Evolutionary conservation across 1,140 invertebrate species (phyloP).

Genomic region (Homalodisca vitripennis): DNA sequence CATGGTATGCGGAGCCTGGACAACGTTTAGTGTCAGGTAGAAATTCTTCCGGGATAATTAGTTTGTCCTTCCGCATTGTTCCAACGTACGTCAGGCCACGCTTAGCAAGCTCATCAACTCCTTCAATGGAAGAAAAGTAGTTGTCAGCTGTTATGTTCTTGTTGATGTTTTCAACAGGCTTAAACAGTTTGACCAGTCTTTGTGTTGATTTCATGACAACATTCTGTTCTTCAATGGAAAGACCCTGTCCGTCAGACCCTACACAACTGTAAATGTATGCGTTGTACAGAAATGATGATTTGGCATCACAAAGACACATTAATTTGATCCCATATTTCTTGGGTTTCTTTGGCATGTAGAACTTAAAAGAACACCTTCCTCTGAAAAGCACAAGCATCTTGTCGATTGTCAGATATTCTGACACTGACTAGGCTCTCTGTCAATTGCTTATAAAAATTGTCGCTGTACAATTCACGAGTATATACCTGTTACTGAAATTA

Average conservation of each 20-base stretch:
- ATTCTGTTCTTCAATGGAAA: slow-evolving; percentile 37
- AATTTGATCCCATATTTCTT: slow-evolving; percentile 46
- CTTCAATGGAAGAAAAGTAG: slow-evolving; percentile 44
- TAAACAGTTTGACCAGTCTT: slow-evolving; percentile 42
- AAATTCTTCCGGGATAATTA: slow-evolving; percentile 45
- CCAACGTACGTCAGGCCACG: slow-evolving; percentile 33
- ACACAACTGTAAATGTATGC: slow-evolving; percentile 29
- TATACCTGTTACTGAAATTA: no score
- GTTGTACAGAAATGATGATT: slow-evolving; percentile 31
- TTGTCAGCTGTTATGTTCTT: slow-evolving; percentile 46
- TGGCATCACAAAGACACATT: slow-evolving; percentile 11
- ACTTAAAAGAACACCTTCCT: slow-evolving; percentile 47
- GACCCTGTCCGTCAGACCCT: neutral
- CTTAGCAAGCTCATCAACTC: slow-evolving; percentile 43
- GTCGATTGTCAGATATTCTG: slow-evolving; percentile 41
- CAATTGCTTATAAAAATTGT: slow-evolving; percentile 21
- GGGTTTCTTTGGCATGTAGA: slow-evolving; percentile 52
- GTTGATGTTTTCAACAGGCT: slow-evolving; percentile 41
- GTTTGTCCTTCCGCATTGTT: slow-evolving; percentile 45
- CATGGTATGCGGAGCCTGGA: slow-evolving; percentile 29
- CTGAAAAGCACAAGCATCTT: slow-evolving; percentile 48
- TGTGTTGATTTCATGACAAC: slow-evolving; percentile 39
- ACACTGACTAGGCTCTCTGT: slow-evolving; percentile 1
- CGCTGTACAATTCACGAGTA: no score
- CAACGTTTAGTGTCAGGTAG: slow-evolving; percentile 16